These are phyloP conservation scores for Pogona vitticeps DNA, from an alignment of 2,113 vertebrate species.

Conservation along the genomic window DNA sequence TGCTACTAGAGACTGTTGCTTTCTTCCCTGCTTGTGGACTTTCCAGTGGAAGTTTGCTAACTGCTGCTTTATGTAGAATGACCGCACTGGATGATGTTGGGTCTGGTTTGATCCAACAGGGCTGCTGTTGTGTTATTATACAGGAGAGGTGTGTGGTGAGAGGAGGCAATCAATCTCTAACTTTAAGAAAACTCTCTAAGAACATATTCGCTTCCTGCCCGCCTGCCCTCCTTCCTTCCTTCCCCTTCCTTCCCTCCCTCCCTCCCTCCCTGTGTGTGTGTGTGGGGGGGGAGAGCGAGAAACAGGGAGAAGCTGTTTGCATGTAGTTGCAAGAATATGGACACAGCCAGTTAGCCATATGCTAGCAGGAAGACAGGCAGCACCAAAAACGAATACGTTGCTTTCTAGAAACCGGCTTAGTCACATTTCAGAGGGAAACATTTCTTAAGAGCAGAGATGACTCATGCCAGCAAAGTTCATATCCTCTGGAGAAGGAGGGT, in stretches of 20 bases:
- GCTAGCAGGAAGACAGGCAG: neutral
- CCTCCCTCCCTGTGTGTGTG: too few species aligned
- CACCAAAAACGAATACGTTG: neutral
- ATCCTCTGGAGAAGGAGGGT: conserved; percentile 45
- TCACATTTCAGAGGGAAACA: conserved; percentile 13
- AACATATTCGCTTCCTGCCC: neutral
- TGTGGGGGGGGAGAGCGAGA: neutral
- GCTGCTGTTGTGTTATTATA: neutral
- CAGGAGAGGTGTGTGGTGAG: too few species aligned
- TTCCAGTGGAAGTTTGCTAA: neutral
- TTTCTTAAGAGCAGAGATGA: conserved; percentile 36
- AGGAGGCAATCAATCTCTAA: too few species aligned
- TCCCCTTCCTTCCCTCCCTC: too few species aligned
- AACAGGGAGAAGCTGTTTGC: too few species aligned
- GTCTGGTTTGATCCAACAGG: too few species aligned
- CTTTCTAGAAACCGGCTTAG: conserved; percentile 51
- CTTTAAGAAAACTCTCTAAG: too few species aligned
- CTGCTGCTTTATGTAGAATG: neutral
- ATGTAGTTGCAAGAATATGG: neutral
- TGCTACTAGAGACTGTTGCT: neutral
- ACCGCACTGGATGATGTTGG: neutral
- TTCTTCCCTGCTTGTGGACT: neutral
- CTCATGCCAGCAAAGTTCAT: conserved; percentile 30
- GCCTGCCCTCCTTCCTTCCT: too few species aligned
- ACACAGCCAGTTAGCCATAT: neutral